phyloP scores from a whole-genome alignment of 2,888 invertebrate species.

The Zhuqinia jingwanae region DNA sequence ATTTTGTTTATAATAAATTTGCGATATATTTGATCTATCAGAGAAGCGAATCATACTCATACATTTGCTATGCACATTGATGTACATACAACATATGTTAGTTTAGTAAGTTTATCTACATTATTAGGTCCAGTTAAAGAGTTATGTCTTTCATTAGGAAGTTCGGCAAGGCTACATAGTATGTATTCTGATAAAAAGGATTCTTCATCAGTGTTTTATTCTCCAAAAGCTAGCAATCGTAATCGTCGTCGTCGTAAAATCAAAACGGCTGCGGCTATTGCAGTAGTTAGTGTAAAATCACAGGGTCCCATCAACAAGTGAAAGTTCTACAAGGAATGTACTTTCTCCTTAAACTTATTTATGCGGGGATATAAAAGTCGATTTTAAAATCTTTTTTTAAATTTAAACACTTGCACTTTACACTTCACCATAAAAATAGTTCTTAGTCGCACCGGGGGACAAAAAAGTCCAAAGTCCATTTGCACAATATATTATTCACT shows the following conservation, averaged over 20 bases:
- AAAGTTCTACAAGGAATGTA: slow-evolving; percentile 11
- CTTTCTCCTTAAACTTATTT: background rate
- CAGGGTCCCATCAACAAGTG: slow-evolving; percentile 32
- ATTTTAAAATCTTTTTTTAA: background rate
- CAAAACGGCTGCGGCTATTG: slow-evolving; percentile 8
- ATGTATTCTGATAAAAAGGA: background rate
- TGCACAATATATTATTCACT: background rate
- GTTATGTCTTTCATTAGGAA: slow-evolving; percentile 61
- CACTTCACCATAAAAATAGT: no score
- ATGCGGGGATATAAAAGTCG: no score
- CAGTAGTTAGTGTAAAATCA: slow-evolving; percentile 13
- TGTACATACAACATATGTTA: no score
- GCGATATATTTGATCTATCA: no score
- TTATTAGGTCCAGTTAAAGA: slow-evolving; percentile 11
- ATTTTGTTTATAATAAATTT: no score
- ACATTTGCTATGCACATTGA: no score
- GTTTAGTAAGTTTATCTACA: background rate
- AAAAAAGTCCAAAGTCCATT: no score
- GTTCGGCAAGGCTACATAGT: slow-evolving; percentile 56
- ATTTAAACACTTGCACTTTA: slow-evolving; percentile 40
- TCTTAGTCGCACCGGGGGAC: no score
- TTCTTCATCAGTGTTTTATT: background rate
- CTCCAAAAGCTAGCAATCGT: background rate
- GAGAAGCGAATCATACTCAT: no score
- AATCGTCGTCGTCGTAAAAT: no score